Evolutionary conservation across 2,888 invertebrate genomes (phyloP).

Genomic region (Leuctra nigra): DNA sequence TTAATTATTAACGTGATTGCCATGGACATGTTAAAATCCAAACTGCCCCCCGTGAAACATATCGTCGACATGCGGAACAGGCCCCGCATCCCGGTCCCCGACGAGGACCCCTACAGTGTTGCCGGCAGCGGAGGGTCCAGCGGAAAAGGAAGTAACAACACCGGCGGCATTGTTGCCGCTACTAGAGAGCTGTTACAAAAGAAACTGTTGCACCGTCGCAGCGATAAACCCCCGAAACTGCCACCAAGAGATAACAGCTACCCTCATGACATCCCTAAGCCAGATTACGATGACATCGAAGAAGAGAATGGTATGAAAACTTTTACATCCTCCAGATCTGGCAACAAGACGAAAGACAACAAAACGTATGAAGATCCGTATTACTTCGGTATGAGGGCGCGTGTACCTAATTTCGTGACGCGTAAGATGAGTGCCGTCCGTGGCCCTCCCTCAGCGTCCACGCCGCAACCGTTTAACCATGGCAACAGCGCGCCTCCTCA

Average conservation of each 20-base stretch:
- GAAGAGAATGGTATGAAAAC: slow-evolving; percentile 59
- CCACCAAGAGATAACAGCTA: slow-evolving; percentile 75
- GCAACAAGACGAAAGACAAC: slow-evolving; percentile 76
- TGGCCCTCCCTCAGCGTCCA: too few species aligned
- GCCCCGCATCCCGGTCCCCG: slow-evolving; percentile 84
- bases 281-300: slow-evolving; percentile 83
- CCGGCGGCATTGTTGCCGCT: slow-evolving; percentile 50
- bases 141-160: slow-evolving; percentile 40
- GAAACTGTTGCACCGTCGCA: slow-evolving; percentile 42
- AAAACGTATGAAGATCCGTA: slow-evolving; percentile 92
- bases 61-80: slow-evolving; percentile 82
- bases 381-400: too few species aligned
- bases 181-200: slow-evolving; percentile 41
- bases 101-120: slow-evolving; percentile 90
- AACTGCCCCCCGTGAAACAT: slow-evolving; percentile 85
- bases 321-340: slow-evolving; percentile 59
- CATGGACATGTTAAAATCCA: slow-evolving; percentile 93
- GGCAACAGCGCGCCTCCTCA: too few species aligned
- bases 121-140: slow-evolving; percentile 58
- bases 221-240: slow-evolving; percentile 85
- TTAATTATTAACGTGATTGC: slow-evolving; percentile 95
- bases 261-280: slow-evolving; percentile 85
- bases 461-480: too few species aligned
- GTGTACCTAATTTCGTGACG: too few species aligned
- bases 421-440: too few species aligned